Evolutionary conservation across 2,113 vertebrate genomes (phyloP).

Genomic region (Archilochus colubris): DNA sequence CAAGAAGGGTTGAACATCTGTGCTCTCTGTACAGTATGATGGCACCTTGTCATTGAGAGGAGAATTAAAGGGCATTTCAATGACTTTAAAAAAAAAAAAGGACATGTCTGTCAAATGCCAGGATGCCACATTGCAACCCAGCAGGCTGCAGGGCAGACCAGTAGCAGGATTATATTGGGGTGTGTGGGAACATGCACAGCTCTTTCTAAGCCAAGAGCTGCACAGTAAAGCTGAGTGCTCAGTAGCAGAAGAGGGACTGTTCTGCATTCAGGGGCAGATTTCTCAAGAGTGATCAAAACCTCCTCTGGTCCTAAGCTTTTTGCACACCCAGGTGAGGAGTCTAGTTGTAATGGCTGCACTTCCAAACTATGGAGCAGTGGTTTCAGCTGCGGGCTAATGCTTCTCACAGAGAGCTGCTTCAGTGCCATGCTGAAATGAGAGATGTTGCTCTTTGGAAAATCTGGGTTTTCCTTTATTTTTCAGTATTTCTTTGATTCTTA

Average conservation of each 20-base stretch:
- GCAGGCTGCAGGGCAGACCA: neutral
- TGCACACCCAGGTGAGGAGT: neutral
- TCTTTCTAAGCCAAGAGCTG: neutral
- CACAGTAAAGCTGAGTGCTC: neutral
- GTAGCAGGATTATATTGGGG: neutral
- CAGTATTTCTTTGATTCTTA: neutral
- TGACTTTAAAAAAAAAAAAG: neutral
- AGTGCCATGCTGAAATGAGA: neutral
- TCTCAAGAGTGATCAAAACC: neutral
- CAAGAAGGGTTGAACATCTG: neutral
- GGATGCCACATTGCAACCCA: neutral
- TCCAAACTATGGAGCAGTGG: neutral
- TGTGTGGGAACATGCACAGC: neutral
- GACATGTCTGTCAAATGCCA: neutral
- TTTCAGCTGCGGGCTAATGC: neutral
- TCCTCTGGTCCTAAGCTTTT: neutral
- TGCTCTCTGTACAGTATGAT: fast-evolving
- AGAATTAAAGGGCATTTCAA: neutral
- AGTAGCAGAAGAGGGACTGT: neutral
- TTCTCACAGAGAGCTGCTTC: neutral
- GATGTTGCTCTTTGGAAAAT: neutral
- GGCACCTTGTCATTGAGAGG: neutral
- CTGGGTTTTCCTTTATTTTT: neutral
- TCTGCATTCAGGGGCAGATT: neutral
- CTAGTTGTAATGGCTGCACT: neutral